Conservation (phyloP, 2,888 invertebrate genomes). For the Xestia sexstrigata region DNA sequence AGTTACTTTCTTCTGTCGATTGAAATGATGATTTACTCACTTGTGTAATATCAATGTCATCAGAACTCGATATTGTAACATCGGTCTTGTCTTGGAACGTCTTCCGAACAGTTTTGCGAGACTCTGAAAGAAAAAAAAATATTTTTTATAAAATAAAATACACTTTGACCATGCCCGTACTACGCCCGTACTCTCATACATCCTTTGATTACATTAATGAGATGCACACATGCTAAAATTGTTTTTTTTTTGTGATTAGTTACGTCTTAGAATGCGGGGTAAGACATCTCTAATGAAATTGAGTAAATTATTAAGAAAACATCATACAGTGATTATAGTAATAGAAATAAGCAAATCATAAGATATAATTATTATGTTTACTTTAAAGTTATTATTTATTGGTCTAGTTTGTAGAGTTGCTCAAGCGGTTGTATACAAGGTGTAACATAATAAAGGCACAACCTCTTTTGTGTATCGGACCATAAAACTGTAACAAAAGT, state of each 20-base stretch:
- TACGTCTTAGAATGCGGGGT: neutral
- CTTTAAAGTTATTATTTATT: neutral
- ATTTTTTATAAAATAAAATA: neutral
- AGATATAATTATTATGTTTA: neutral
- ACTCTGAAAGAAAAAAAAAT: conserved; percentile 75
- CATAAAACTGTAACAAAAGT: neutral
- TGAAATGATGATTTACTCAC: conserved; percentile 75
- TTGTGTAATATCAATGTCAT: conserved; percentile 68
- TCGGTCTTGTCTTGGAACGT: conserved; percentile 78
- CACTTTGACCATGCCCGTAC: neutral
- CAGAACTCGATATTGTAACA: conserved; percentile 62
- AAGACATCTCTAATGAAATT: neutral
- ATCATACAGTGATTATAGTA: neutral
- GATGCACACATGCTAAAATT: neutral
- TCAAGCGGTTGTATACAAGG: neutral
- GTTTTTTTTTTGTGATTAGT: neutral
- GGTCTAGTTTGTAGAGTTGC: neutral
- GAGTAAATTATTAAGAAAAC: neutral
- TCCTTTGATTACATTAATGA: neutral
- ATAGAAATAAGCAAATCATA: neutral
- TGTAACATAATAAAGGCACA: neutral
- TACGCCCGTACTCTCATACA: neutral
- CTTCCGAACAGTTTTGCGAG: conserved; percentile 76
- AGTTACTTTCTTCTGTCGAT: conserved; percentile 84
- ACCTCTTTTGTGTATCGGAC: neutral